Base-by-base conservation (phyloP, 2,113 vertebrate species). In the Rutilus rutilus region DNA sequence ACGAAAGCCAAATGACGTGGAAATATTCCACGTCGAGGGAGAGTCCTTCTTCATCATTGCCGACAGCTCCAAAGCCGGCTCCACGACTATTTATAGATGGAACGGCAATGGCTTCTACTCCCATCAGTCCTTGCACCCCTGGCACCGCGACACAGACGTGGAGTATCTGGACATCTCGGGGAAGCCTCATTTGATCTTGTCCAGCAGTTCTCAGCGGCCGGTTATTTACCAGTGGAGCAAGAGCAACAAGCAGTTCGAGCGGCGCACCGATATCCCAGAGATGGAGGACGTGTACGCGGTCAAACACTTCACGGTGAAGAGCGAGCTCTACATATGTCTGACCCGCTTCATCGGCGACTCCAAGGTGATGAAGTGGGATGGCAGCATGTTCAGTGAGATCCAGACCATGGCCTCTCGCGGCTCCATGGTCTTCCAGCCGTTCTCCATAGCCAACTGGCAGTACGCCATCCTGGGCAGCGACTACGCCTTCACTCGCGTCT, bases 261-360 rank as follows among this genome's bases (percentile, higher is more conserved):
- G 98, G 86, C 97, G 97, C 86, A 97, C 97, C 0, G 97, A 99
- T 91, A 98, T 99, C 88, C 98, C 98, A 1, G 98, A 99, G 76
- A 99, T 98, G 96, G 98, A 99, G 93, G 98, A 99, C 15, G 98
- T 98, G 0, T 98, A 98, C 74, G 96, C 97, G 0, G 97, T 99
- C 85, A 99, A 98, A 90, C 97, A 99, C 93, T 99, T 99, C 92
- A 94, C 91, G 30, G 96, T 98, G 78, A 97, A 97, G 93, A 95
- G 96, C 69, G 96, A 98, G 45, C 95, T 98, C 79, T 99, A 97
- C 92, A 96, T 99, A 92, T 99, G 98, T 90, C 92, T 99, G 94
- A 99, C 98, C 88, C 96, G 97, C 93, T 99, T 99, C 95, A 99
- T 99, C 87, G 98, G 98, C 17, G 98, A 99, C 95, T 99, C 98